Evolutionary conservation across 1,140 invertebrate species (phyloP).

Genomic region (Brachionus angularis): DNA sequence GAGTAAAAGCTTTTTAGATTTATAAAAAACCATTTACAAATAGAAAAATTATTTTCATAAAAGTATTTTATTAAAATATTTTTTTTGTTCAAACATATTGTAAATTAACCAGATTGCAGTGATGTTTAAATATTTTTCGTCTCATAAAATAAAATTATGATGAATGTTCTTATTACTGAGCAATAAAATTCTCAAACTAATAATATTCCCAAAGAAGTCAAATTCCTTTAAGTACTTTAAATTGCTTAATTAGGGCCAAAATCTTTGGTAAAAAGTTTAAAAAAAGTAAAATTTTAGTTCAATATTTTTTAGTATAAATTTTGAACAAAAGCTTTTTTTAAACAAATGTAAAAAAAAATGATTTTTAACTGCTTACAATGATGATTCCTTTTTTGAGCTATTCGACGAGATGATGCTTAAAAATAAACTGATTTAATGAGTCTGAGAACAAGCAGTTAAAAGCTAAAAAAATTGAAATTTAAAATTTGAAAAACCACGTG

Average conservation of each 20-base stretch:
- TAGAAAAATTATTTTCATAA: neutral
- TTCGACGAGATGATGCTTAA: constrained; percentile 42
- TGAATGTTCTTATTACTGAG: constrained; percentile 17
- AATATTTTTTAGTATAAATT: neutral
- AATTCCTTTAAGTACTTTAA: constrained; percentile 21
- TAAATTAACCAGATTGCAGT: constrained; percentile 24
- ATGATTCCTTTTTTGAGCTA: constrained; percentile 36
- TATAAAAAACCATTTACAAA: neutral
- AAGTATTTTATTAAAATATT: neutral
- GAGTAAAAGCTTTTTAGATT: neutral
- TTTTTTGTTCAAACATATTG: neutral
- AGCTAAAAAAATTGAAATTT: neutral
- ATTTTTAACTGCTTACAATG: constrained; percentile 12
- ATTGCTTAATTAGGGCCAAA: constrained; percentile 39
- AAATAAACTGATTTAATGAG: constrained; percentile 44
- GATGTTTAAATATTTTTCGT: constrained; percentile 42
- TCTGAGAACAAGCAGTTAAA: constrained; percentile 31
- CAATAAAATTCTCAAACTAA: neutral
- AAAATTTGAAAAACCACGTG: neutral
- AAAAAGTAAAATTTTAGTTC: neutral
- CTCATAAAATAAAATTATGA: constrained; percentile 35
- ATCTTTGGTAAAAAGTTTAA: constrained; percentile 13
- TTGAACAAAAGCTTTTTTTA: neutral
- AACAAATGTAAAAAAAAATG: neutral
- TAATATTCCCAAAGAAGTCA: constrained; percentile 31